phyloP scores from a whole-genome alignment of 1,140 invertebrate genomes.

The Rhyzopertha dominica region DNA sequence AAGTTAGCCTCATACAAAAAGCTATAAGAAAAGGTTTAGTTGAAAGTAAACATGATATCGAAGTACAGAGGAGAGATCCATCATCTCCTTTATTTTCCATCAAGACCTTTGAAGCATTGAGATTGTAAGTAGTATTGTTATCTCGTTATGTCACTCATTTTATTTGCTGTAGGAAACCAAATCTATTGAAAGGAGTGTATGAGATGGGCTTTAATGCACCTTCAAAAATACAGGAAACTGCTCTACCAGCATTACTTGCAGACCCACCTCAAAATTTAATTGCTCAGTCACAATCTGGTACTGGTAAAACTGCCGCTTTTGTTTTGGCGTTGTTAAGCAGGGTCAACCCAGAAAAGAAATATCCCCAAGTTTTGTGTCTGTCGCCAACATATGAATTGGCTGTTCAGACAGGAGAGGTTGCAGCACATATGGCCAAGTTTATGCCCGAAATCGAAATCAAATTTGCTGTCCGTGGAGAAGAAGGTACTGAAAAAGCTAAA shows the following conservation, averaged over 20 bases:
- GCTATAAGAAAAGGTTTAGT: constrained; percentile 84
- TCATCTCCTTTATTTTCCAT: constrained; percentile 90
- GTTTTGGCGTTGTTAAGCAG: constrained; percentile 94
- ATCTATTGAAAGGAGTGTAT: constrained; percentile 89
- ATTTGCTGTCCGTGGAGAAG: constrained; percentile 91
- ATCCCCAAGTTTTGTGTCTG: constrained; percentile 91
- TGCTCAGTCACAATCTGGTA: constrained; percentile 97
- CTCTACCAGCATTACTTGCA: constrained; percentile 85
- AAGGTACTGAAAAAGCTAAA: too few species aligned
- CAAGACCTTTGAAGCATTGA: constrained; percentile 89
- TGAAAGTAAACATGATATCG: constrained; percentile 77
- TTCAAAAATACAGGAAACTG: constrained; percentile 97
- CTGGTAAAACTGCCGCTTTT: constrained; percentile 98
- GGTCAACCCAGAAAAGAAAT: constrained; percentile 71
- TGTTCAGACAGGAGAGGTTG: constrained; percentile 94
- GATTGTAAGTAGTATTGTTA: constrained; percentile 62
- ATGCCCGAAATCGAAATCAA: constrained; percentile 85
- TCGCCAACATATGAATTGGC: constrained; percentile 97
- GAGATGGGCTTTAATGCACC: constrained; percentile 96
- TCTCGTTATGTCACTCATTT: too few species aligned
- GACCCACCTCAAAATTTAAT: constrained; percentile 98
- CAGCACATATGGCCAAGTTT: constrained; percentile 87
- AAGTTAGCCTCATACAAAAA: constrained; percentile 84
- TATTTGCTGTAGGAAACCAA: constrained; percentile 74
- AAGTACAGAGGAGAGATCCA: constrained; percentile 86